Evolutionary conservation across 2,888 invertebrate species (phyloP).

Genomic region (Sussaba pulchella): DNA sequence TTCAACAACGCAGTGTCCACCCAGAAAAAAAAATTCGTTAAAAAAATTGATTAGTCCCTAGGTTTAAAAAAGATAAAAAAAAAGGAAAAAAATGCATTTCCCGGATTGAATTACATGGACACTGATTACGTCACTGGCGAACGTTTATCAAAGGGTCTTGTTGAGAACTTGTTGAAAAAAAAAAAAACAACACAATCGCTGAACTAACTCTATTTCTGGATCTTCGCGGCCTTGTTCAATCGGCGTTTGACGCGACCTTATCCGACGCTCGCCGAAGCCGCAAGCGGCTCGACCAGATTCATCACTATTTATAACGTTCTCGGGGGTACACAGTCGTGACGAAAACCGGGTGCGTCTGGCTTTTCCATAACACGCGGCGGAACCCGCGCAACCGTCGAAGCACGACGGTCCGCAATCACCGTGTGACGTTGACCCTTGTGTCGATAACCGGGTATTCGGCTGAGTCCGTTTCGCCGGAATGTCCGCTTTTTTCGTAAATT

Average conservation of each 20-base stretch:
- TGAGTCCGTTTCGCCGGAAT: no score
- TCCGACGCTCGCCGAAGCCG: constrained; percentile 63
- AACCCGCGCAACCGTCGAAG: background rate
- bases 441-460: no score
- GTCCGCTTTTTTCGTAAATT: no score
- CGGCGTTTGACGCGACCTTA: constrained; percentile 63
- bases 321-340: background rate
- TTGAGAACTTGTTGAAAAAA: constrained; percentile 7
- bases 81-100: background rate
- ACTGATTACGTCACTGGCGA: constrained; percentile 11
- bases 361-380: constrained; percentile 25
- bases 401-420: background rate
- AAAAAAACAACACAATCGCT: constrained; percentile 27
- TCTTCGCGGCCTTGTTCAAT: constrained; percentile 54
- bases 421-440: constrained; percentile 7
- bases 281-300: constrained; percentile 64
- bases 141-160: constrained; percentile 17
- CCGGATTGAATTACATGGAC: constrained; percentile 9
- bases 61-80: no score
- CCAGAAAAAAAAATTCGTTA: no score
- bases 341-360: background rate
- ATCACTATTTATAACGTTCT: constrained; percentile 69
- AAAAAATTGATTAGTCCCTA: no score
- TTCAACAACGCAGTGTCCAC: background rate
- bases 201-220: constrained; percentile 61